Percentiles rank a stretch among this genome's conserved stretches.
These are phyloP conservation scores for Phlogophora meticulosa DNA, from an alignment of 2,888 invertebrate genomes.

Conservation along the genomic window DNA sequence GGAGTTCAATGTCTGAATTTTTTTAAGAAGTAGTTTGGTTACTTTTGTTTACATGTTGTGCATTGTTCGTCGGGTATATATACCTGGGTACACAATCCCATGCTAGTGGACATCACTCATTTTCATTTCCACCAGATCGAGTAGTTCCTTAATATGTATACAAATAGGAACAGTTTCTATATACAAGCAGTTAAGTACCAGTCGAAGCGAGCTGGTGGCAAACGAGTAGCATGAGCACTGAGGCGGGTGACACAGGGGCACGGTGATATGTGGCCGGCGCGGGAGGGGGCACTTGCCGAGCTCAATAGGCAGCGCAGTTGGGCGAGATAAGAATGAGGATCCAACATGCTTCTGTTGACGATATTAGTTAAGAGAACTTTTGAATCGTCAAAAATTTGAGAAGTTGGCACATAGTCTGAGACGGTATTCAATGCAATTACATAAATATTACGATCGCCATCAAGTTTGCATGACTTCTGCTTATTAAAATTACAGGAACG, in stretches of 20 bases:
- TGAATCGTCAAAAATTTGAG: background rate
- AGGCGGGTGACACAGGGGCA: background rate
- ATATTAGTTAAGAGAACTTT: background rate
- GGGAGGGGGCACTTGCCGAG: background rate
- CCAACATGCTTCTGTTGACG: constrained; percentile 1
- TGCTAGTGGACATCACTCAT: too few relatives aligned
- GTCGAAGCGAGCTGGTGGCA: constrained; percentile 1
- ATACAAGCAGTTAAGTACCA: background rate
- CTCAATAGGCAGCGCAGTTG: background rate
- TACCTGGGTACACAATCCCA: too few relatives aligned
- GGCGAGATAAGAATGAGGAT: background rate
- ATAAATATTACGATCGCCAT: background rate
- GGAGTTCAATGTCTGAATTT: background rate
- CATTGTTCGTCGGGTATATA: too few relatives aligned
- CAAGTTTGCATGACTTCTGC: background rate
- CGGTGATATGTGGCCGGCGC: constrained; percentile 2
- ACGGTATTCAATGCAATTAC: background rate
- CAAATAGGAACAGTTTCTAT: too few relatives aligned
- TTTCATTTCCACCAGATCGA: too few relatives aligned
- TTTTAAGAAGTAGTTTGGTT: too few relatives aligned
- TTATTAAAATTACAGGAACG: background rate
- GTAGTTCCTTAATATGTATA: too few relatives aligned
- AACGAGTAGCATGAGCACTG: background rate
- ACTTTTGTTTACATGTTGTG: too few relatives aligned
- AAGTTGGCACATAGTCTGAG: background rate